Evolutionary conservation across 2,888 invertebrate species (phyloP).

Genomic region (Acanthococcus lagerstroemiae): DNA sequence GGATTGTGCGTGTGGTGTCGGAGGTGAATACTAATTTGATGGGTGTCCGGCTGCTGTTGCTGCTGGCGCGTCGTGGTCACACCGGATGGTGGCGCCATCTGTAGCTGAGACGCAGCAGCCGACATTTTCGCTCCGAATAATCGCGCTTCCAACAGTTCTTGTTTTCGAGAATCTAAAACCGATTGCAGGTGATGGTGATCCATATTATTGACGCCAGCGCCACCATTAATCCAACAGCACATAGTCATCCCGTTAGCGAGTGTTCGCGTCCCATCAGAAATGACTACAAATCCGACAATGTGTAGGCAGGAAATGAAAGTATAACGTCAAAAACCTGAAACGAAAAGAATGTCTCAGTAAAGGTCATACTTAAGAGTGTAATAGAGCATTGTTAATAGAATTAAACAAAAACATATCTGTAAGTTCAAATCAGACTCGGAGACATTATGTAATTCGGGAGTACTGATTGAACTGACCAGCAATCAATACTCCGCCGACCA

Average conservation of each 20-base stretch:
- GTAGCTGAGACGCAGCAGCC: constrained; percentile 26
- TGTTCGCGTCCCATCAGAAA: constrained; percentile 29
- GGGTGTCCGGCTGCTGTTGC: constrained; percentile 11
- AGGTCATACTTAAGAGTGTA: too few species aligned
- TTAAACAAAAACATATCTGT: too few species aligned
- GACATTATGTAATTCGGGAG: too few species aligned
- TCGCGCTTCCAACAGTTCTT: constrained; percentile 96
- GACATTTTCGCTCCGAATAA: constrained; percentile 86
- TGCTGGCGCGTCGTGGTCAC: constrained; percentile 22
- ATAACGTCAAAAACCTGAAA: constrained; percentile 22
- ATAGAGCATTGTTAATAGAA: too few species aligned
- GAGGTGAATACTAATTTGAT: constrained; percentile 15
- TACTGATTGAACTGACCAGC: too few species aligned
- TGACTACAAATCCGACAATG: constrained; percentile 19
- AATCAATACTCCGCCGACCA: too few species aligned
- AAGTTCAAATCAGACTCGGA: too few species aligned
- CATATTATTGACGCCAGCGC: constrained; percentile 81
- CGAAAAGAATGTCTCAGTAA: too few species aligned
- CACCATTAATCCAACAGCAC: constrained; percentile 39
- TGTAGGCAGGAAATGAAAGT: constrained; percentile 1
- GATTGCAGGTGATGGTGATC: constrained; percentile 86
- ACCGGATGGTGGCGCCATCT: constrained; percentile 29
- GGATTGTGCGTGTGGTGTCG: constrained; percentile 15
- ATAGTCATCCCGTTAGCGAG: constrained; percentile 30
- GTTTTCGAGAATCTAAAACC: constrained; percentile 95